These are phyloP conservation scores for Eulemur rubriventer DNA, from an alignment of 2,797 vertebrate genomes.

Conservation along the genomic window DNA sequence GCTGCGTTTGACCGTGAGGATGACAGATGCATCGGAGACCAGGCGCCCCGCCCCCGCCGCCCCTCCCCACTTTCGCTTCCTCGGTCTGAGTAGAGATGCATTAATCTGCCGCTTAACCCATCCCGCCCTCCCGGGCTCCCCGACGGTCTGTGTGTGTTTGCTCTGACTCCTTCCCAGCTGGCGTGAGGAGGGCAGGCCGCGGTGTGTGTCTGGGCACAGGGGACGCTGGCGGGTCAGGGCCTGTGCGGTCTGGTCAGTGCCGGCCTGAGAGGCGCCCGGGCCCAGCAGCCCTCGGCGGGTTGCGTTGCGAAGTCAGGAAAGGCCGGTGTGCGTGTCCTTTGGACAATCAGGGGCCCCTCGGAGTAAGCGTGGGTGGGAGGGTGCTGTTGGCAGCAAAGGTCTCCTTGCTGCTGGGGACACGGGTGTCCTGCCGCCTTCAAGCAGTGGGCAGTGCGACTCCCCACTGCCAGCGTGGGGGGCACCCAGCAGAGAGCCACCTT, in stretches of 20 bases:
- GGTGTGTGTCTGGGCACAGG: neutral
- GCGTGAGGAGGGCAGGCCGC: neutral
- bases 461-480: neutral
- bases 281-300: neutral
- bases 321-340: neutral
- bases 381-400: neutral
- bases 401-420: neutral
- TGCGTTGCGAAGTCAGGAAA: neutral
- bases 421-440: neutral
- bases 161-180: neutral
- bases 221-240: neutral
- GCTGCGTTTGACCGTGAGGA: constrained; percentile 77
- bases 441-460: neutral
- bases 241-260: neutral
- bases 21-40: constrained; percentile 82
- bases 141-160: constrained; percentile 8
- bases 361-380: neutral
- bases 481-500: neutral
- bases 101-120: constrained; percentile 85
- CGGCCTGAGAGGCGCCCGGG: neutral
- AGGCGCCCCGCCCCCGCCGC: neutral
- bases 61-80: constrained; percentile 67
- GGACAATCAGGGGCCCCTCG: neutral
- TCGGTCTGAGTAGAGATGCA: constrained; percentile 85
- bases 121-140: constrained; percentile 43